These are phyloP conservation scores for Takifugu ocellatus DNA, from an alignment of 2,797 vertebrate species.

Conservation along the genomic window DNA sequence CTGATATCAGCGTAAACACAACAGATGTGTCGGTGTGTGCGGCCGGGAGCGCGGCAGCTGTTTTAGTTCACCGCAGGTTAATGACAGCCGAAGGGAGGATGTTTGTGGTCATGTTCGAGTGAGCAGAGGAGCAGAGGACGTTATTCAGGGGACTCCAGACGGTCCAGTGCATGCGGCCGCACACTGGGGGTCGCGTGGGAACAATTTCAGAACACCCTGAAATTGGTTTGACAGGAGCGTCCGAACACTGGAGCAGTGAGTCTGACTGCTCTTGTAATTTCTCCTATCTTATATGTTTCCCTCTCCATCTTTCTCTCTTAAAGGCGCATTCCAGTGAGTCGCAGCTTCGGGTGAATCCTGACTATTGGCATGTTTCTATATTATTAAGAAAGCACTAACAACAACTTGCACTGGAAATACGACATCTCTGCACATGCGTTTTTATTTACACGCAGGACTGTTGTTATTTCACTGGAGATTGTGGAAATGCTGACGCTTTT, in stretches of 20 bases:
- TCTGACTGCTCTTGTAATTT: neutral
- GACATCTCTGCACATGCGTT: too few species aligned
- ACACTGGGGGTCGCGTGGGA: conserved; percentile 20
- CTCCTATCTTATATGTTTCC: neutral
- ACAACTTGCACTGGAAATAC: too few species aligned
- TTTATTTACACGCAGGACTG: too few species aligned
- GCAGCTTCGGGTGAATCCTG: neutral
- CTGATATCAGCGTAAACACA: conserved; percentile 65
- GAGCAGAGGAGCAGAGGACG: conserved; percentile 16
- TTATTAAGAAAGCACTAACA: too few species aligned
- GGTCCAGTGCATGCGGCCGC: conserved; percentile 50
- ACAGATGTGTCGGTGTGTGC: neutral
- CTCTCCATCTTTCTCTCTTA: neutral
- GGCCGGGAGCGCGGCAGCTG: neutral
- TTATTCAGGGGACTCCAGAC: conserved; percentile 25
- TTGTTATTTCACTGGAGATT: too few species aligned
- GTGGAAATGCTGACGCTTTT: too few species aligned
- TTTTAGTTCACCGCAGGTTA: neutral
- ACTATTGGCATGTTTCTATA: too few species aligned
- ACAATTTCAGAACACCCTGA: conserved; percentile 11
- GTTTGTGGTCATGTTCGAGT: neutral
- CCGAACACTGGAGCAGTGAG: conserved; percentile 39
- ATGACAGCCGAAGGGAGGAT: neutral
- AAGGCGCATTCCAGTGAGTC: neutral
- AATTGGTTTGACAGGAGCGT: conserved; percentile 7